Conservation (phyloP, 2,888 invertebrate species). For the Rhamnusium bicolor region DNA sequence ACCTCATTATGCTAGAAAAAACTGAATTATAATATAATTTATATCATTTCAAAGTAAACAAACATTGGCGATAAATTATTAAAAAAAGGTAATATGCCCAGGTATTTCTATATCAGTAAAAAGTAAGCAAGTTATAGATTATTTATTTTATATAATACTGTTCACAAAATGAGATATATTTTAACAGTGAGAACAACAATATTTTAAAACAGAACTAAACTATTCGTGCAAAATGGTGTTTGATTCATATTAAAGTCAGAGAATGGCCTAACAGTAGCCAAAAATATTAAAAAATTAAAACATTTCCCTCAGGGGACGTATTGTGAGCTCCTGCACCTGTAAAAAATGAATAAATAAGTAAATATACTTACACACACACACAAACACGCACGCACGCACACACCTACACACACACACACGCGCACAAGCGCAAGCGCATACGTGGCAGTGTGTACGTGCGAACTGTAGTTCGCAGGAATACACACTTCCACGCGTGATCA, state of each 20-base stretch:
- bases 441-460: too few relatives aligned
- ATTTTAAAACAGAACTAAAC: not conserved
- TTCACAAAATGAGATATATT: not conserved
- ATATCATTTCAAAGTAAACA: too few relatives aligned
- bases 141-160: not conserved
- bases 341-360: conserved; percentile 26
- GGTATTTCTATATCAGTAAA: not conserved
- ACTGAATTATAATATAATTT: too few relatives aligned
- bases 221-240: not conserved
- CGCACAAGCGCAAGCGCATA: too few relatives aligned
- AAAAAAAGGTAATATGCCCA: too few relatives aligned
- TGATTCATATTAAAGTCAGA: not conserved
- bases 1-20: too few relatives aligned
- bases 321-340: conserved; percentile 45
- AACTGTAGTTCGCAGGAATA: too few relatives aligned
- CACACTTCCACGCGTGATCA: too few relatives aligned
- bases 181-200: not conserved
- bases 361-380: not conserved
- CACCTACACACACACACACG: too few relatives aligned
- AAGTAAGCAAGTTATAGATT: not conserved
- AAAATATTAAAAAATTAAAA: conserved; percentile 22
- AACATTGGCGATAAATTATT: too few relatives aligned
- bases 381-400: too few relatives aligned
- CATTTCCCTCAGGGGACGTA: conserved; percentile 42
- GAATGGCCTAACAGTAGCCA: not conserved